These are phyloP conservation scores for Setophaga petechia DNA, from an alignment of 2,113 vertebrate genomes.

Conservation along the genomic window DNA sequence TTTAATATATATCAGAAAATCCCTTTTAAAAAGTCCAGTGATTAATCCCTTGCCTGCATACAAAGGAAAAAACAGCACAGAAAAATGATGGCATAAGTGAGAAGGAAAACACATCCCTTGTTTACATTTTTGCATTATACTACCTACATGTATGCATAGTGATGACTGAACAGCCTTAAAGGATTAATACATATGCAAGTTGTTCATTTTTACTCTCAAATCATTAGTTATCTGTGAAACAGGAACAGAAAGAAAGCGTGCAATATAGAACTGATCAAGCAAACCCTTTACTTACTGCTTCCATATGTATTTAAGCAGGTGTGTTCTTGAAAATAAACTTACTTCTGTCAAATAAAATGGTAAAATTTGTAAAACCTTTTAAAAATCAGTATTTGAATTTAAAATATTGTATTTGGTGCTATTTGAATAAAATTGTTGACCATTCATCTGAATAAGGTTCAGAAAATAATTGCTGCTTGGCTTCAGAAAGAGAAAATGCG, in stretches of 20 bases:
- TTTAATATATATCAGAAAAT: conserved; percentile 40
- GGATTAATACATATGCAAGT: conserved; percentile 5
- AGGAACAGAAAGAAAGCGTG: conserved; percentile 38
- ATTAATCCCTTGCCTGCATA: neutral
- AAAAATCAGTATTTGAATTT: neutral
- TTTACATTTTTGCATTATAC: neutral
- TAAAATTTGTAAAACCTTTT: neutral
- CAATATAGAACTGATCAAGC: neutral
- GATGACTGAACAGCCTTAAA: conserved; percentile 43
- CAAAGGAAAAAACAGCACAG: neutral
- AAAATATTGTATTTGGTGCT: neutral
- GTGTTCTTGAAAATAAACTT: neutral
- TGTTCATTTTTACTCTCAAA: conserved; percentile 46
- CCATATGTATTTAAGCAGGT: neutral
- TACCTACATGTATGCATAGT: neutral
- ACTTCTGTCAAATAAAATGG: neutral
- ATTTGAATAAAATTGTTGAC: neutral
- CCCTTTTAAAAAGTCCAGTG: neutral
- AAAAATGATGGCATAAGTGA: neutral
- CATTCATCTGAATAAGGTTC: neutral
- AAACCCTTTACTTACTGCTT: neutral
- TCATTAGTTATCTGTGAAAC: conserved; percentile 39
- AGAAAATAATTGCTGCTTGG: neutral
- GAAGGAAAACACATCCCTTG: neutral
- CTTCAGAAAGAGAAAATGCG: neutral